Evolutionary conservation across 2,113 vertebrate species (phyloP), one percentile per base, ranked within the genome.

Genomic region (Petromus typicus): DNA sequence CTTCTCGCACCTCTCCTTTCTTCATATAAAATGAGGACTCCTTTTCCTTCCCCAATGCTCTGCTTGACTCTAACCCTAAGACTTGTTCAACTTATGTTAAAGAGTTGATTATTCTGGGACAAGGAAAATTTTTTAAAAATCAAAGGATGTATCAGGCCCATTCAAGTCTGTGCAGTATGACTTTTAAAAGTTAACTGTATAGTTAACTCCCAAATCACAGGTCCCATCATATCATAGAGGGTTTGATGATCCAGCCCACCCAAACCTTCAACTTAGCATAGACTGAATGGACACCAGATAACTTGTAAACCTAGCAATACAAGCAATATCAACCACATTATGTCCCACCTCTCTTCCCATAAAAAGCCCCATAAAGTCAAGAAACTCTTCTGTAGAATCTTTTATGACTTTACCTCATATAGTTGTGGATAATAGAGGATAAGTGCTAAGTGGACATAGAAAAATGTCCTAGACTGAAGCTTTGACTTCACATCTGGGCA

Each of bases 1-100:
- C 78, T 78, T 78, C 59, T 89, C 43, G 85, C 76, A 54, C 78
- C 12, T 8, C 40, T 71, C 5, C 37, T 57, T 69, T 59, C 25
- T 86, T 88, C 90, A 51, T 12, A 20, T 86, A 34, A 91, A 94
- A 71, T 40, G 48, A 83, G 40, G 45, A 91, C n/a, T 59, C 17
- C 6, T 76, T 95, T 69, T 48, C 51, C 56, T 45, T 86, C 37
- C 51, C 54, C 59, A 96, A 75, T 20, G 3, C 25, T 78, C 9
- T 2, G 34, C 16, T 4, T 90, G 32, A 79, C 57, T 88, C 43
- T 86, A 64, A 81, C 91, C 87, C 51, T 56, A n/a, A 32, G 45
- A 86, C 32, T 86, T 88, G 64, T 57, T 95, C 43, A 69, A 71
- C 22, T 56, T 14, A 8, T 63, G 6, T 64, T 80, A n/a, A 86